Percentiles rank a stretch among this genome's conserved stretches.
Evolutionary conservation across 2,888 invertebrate species (phyloP).

Genomic region (Chloroclystis v-ata): DNA sequence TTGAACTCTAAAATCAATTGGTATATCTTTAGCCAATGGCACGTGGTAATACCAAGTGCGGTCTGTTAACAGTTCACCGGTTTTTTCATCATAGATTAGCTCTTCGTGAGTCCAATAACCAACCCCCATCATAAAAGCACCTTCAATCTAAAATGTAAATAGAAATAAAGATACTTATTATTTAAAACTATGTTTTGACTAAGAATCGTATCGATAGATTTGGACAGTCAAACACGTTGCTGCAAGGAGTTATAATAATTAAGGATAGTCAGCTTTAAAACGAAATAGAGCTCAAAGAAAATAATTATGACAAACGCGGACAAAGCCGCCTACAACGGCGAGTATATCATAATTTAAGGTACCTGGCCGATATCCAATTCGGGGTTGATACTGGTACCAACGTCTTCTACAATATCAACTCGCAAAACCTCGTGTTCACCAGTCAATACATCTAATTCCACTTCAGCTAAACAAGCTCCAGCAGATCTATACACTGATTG

Average conservation of each 20-base stretch:
- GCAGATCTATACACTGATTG: conserved; percentile 56
- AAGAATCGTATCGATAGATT: no score
- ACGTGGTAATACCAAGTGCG: conserved; percentile 89
- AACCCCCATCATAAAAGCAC: conserved; percentile 84
- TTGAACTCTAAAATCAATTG: conserved; percentile 84
- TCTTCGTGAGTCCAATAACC: conserved; percentile 88
- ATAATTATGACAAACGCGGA: no score
- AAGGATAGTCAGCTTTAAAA: no score
- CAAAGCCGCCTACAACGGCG: no score
- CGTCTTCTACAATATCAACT: conserved; percentile 83
- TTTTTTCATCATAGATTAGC: conserved; percentile 79
- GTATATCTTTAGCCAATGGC: conserved; percentile 86
- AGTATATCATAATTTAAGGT: no score
- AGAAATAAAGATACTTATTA: no score
- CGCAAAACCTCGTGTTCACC: conserved; percentile 81
- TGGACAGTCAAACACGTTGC: no score
- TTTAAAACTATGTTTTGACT: no score
- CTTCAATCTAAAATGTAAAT: conserved; percentile 81
- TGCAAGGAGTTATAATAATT: no score
- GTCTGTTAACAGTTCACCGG: conserved; percentile 84
- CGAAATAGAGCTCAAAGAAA: no score
- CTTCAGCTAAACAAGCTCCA: conserved; percentile 80
- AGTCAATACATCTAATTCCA: conserved; percentile 85
- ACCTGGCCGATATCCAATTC: conserved; percentile 83
- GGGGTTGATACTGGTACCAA: conserved; percentile 82